Percentiles rank a stretch among this genome's conserved stretches.
phyloP scores from a whole-genome alignment of 2,797 vertebrate species.

The Triplophysa bombifrons region DNA sequence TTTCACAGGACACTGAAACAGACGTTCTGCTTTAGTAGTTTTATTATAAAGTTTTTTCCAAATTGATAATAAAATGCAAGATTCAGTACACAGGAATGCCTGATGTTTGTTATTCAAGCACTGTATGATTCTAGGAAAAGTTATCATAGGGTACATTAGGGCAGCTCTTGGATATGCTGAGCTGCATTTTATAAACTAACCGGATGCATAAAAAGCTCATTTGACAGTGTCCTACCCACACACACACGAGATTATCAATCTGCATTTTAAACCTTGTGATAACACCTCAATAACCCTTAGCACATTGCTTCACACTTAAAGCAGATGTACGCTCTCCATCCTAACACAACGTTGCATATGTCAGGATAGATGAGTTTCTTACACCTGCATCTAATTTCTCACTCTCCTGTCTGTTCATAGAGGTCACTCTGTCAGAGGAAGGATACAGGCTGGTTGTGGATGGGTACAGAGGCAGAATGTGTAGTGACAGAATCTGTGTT shows the following conservation, averaged over 20 bases:
- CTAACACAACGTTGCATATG: neutral
- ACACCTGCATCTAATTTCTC: neutral
- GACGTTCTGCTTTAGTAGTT: neutral
- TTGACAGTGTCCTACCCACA: neutral
- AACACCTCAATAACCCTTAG: conserved; percentile 2
- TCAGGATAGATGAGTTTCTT: neutral
- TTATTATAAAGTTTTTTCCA: neutral
- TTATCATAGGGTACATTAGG: neutral
- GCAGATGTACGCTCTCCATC: neutral
- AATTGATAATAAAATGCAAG: conserved; percentile 7
- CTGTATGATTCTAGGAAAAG: neutral
- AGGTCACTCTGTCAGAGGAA: conserved; percentile 64
- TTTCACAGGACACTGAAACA: neutral
- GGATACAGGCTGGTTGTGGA: conserved; percentile 64
- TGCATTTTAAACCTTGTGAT: neutral
- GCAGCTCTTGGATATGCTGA: neutral
- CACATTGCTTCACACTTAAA: conserved; percentile 13
- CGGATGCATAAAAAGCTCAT: neutral
- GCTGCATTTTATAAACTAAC: neutral
- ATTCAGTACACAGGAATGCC: neutral
- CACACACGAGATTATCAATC: neutral
- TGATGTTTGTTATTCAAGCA: conserved; percentile 7
- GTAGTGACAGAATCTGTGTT: conserved; percentile 50
- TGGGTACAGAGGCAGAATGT: conserved; percentile 45
- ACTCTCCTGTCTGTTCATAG: conserved; percentile 55